phyloP scores from a whole-genome alignment of 30 jellyfish, hydroid and myxozoan genomes.

The Haliclystus octoradiatus region DNA sequence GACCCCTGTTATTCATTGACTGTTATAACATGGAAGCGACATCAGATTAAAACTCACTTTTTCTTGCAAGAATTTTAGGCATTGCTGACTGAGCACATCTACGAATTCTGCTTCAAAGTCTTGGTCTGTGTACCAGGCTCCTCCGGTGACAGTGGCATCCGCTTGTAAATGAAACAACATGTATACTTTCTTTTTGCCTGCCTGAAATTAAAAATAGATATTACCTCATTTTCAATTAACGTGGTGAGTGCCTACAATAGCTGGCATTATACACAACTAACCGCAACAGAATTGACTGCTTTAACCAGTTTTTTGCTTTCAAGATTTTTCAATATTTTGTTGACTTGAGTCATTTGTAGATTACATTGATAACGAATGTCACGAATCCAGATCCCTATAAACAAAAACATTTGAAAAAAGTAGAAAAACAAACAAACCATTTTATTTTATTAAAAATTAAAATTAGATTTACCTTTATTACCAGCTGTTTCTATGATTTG shows the following conservation, averaged over 20 bases:
- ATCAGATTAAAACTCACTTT: too few species aligned
- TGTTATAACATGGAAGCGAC: background rate
- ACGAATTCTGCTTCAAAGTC: slow-evolving; percentile 97
- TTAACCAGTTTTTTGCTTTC: slow-evolving; percentile 86
- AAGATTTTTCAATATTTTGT: slow-evolving; percentile 71
- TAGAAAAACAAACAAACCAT: too few species aligned
- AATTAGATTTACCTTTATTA: slow-evolving; percentile 43
- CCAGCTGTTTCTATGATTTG: slow-evolving; percentile 85
- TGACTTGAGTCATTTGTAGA: slow-evolving; percentile 93
- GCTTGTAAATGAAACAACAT: slow-evolving; percentile 86
- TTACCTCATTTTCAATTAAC: too few species aligned
- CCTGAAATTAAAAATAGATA: slow-evolving; percentile 12
- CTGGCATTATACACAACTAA: too few species aligned
- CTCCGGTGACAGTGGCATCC: slow-evolving; percentile 94
- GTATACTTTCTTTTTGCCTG: slow-evolving; percentile 88
- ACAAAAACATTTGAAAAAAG: too few species aligned
- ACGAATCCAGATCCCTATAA: slow-evolving; percentile 90
- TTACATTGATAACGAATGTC: slow-evolving; percentile 83
- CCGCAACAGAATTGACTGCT: slow-evolving; percentile 89
- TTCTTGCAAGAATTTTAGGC: slow-evolving; percentile 64
- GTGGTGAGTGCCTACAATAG: too few species aligned
- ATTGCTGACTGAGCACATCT: slow-evolving; percentile 92
- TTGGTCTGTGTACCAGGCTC: slow-evolving; percentile 97
- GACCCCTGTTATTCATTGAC: background rate
- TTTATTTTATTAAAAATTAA: too few species aligned